Base-by-base conservation (phyloP, 2,888 invertebrate species). In the Drosophila paramelanica region DNA sequence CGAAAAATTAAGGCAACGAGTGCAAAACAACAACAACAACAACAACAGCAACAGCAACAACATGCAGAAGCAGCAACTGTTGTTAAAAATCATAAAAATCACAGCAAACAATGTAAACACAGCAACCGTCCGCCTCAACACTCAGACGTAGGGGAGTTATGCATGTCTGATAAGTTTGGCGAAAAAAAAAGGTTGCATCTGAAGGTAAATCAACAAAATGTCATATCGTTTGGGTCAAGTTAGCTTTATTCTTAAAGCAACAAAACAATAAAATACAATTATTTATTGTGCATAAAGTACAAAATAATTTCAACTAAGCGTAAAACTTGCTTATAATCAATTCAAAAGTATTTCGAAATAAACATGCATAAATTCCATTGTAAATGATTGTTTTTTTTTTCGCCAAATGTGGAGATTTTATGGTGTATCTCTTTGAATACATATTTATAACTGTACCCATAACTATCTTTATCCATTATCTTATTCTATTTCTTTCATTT, bases 121-220 rank as follows among this genome's bases (percentile, higher is more conserved):
- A 51, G 49, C 47, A 59, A 52, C 10, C 20, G 10, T 41, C 8
- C 42, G 23, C 53, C 36, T 39, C 14, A 13, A 14, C 38, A 17
- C 17, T 17, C 25, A 47, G 10, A 31, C 49, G 46, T 60, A 10
- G 38, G 79, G 72, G 81, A 75, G 70, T 66, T 78, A 43, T 86
- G 85, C 86, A 85, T 85, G 88, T 85, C 85, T 88, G 85, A 85
- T 85, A 80, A 86, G 78, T 52, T 79, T 49, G 45, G 42, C 46
- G 52, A 46, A 41, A 23, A 36, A 36, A n/a, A 50, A 13, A 31
- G 6, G 10, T 31, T 31, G 8, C 3, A 31, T 31, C 2, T 0
- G 36, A 33, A 17, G 11, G 11, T 8, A 23, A 45, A 45, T 1
- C 11, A 55, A 43, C 31, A 13, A n/a, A 3, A 10, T 13, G 52